Evolutionary conservation across 2,797 vertebrate species (phyloP), one percentile per base, ranked within the genome.

Genomic region (Enteromius anoplus): DNA sequence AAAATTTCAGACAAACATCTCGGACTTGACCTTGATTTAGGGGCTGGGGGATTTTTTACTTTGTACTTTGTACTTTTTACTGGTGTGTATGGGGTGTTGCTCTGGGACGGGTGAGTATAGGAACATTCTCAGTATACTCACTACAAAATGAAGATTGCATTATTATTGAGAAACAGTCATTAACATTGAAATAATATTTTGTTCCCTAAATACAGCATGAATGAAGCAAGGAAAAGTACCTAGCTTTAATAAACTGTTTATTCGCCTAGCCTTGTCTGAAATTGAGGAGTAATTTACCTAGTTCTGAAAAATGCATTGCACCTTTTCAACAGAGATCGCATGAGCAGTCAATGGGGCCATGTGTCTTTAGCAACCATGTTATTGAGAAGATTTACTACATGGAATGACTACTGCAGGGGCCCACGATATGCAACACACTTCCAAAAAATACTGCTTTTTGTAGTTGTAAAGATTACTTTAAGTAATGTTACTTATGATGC

Each of bases 391-490:
- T 51, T 17, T 53, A 73, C 47, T 21, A 9, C 47, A 19, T 76
- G 42, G 65, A 15, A 9, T 26, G 8, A 12, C 29, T 11, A 49
- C 2, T 69, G 37, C 47, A 26, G 12, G 29, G 23, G 19, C 32
- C 12, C 47, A 60, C 45, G 40, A 12, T 75, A 71, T 42, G n/a
- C 68, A 7, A 23, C 26, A 60, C 90, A 90, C 34, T 37, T 45
- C 11, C 9, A 51, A 51, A 32, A 72, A 32, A 77, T 77, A 26
- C 42, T 21, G 65, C 62, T 26, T 26, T 53, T 42, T 45, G 14
- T 66, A 72, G 34, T 80, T 40, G 68, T 70, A n/a, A 3, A 75
- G 65, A 37, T 66, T 55, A 49, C 51, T 47, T 65, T 42, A 26
- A 75, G 29, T n/a, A 81, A 68, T 79, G 49, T 58, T 84, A 66